A percentile compares a stretch with the other conserved stretches of the same genome.
Evolutionary conservation across 1,140 invertebrate genomes (phyloP).

Genomic region (Brachionus plicatilis): DNA sequence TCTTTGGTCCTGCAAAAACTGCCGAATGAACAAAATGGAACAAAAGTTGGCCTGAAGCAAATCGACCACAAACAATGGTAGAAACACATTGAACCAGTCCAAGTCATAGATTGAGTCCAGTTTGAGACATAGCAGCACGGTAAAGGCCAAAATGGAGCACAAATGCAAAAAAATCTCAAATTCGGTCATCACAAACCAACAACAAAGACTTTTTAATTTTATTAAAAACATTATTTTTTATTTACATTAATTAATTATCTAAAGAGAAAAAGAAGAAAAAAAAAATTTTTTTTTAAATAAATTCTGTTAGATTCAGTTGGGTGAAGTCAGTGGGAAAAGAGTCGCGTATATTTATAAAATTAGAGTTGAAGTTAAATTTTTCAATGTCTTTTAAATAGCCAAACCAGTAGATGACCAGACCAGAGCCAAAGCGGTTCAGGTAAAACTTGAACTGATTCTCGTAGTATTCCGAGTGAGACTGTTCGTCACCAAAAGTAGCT

Average conservation of each 20-base stretch:
- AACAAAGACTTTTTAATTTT: constrained; percentile 27
- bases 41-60: constrained; percentile 26
- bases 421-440: constrained; percentile 87
- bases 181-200: constrained; percentile 37
- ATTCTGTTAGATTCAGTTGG: neutral
- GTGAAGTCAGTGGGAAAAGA: neutral
- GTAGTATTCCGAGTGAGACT: constrained; percentile 74
- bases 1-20: neutral
- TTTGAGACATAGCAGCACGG: constrained; percentile 4
- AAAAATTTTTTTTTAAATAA: neutral
- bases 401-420: constrained; percentile 92
- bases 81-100: constrained; percentile 20
- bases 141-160: neutral
- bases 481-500: constrained; percentile 79
- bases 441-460: constrained; percentile 81
- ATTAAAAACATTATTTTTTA: constrained; percentile 35
- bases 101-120: neutral
- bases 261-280: neutral
- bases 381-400: constrained; percentile 73
- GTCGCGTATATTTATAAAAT: neutral
- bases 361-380: constrained; percentile 35
- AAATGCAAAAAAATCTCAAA: constrained; percentile 29
- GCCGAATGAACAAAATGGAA: constrained; percentile 32
- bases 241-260: constrained; percentile 1
- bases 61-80: constrained; percentile 32